phyloP scores from a whole-genome alignment of 2,113 vertebrate genomes.

The Eira barbara region DNA sequence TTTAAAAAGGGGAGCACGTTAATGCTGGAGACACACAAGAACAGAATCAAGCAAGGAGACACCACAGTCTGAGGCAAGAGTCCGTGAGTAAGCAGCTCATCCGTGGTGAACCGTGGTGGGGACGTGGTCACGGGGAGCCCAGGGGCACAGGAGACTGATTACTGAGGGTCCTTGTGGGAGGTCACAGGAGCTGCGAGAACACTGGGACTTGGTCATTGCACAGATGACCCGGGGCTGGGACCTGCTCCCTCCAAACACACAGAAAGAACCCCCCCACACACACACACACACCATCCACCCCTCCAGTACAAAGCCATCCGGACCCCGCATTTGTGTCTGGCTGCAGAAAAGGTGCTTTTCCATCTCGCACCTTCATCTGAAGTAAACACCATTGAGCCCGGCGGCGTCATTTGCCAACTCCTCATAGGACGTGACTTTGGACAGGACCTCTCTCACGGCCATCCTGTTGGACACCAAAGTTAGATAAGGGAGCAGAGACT shows the following conservation, averaged over 20 bases:
- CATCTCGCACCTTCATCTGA: not conserved
- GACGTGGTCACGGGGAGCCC: not conserved
- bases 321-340: not conserved
- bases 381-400: not conserved
- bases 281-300: too few species aligned
- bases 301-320: not conserved
- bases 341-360: not conserved
- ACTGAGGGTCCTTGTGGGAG: conserved; percentile 61
- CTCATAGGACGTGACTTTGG: not conserved
- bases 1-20: conserved; percentile 76
- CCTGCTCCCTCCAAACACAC: not conserved
- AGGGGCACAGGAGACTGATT: conserved; percentile 62
- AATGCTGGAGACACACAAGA: conserved; percentile 60
- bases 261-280: not conserved
- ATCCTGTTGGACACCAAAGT: not conserved
- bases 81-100: not conserved
- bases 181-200: conserved; percentile 52
- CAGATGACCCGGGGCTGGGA: not conserved
- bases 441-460: not conserved
- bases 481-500: not conserved
- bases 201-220: not conserved
- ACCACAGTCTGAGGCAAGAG: conserved; percentile 30
- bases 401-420: not conserved
- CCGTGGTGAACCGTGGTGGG: not conserved
- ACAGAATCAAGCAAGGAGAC: conserved; percentile 30